phyloP scores from a whole-genome alignment of 2,888 invertebrate genomes.

The Anoplius nigerrimus region DNA sequence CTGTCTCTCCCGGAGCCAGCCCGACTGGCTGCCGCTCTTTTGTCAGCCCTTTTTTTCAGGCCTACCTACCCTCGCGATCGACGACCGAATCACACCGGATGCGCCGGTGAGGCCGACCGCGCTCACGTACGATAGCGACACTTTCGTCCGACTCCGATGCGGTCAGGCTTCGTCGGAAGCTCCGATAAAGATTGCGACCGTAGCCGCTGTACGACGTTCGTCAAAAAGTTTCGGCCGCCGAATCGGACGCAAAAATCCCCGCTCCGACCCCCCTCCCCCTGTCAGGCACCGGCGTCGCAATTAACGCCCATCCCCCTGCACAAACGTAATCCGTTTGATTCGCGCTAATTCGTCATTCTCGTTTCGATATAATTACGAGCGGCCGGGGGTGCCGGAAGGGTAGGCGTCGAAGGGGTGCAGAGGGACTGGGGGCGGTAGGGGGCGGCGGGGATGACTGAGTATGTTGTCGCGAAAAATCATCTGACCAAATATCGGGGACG shows the following conservation, averaged over 20 bases:
- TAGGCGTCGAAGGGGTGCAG: neutral
- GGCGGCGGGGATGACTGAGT: neutral
- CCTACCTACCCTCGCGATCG: slow-evolving; percentile 31
- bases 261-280: no score
- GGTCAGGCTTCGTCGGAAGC: no score
- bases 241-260: no score
- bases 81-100: neutral
- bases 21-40: no score
- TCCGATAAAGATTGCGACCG: no score
- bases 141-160: no score
- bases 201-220: no score
- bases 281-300: no score
- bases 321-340: neutral
- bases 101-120: slow-evolving; percentile 3
- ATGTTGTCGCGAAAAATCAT: slow-evolving; percentile 24
- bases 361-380: slow-evolving; percentile 5
- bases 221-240: no score
- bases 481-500: slow-evolving; percentile 18
- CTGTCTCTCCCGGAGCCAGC: slow-evolving; percentile 11
- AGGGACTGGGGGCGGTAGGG: neutral
- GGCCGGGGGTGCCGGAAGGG: neutral
- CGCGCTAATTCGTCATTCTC: slow-evolving; percentile 2
- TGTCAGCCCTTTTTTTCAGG: slow-evolving; percentile 21
- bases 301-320: neutral
- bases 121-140: neutral